Base-by-base conservation (phyloP, 2,888 invertebrate genomes). In the Ametastegia equiseti region DNA sequence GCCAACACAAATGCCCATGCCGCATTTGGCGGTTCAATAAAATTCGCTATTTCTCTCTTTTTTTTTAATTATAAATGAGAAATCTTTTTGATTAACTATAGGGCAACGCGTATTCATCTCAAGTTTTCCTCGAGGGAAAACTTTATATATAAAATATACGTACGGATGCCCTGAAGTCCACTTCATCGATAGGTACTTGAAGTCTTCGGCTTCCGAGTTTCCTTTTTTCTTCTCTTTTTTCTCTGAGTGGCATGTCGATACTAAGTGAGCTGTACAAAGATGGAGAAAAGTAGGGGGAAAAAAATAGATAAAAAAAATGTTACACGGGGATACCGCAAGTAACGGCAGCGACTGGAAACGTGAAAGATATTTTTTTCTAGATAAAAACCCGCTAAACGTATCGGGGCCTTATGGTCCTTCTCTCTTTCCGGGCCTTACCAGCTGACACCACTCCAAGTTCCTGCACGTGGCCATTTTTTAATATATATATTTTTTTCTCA, bases 401-500 rank as follows among this genome's bases (percentile, higher is more conserved):
- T 81, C 67, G 81, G 81, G 81, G 80, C 83, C 86, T 85, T 87
- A 87, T 87, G 86, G 86, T 84, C 50, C 19, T n/a, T n/a, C n/a
- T n/a, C n/a, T 63, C 63, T 69, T 84, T 82, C 78, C 67, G 82
- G 84, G 85, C 85, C 79, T 85, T 83, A 85, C 85, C 87, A 87
- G 86, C 87, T 87, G 87, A 87, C 87, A 84, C 83, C 77, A 80
- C 60, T 78, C 42, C 42, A 50, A 6, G 85, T 73, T 42, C 47
- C 75, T 77, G 86, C 86, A 83, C 86, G 86, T 85, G 86, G 85
- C 83, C 69, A 82, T 54, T 85, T 84, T 82, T 83, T 81, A 39
- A 47, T 60, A 50, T 45, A n/a, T n/a, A n/a, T n/a, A n/a, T n/a
- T n/a, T 42, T 36, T 15, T 73, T 27, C 65, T 75, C 36, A 75